A percentile compares a stretch with the other conserved stretches of the same genome.
phyloP scores from a whole-genome alignment of 2,113 vertebrate genomes.

The Thinocorus orbignyianus region DNA sequence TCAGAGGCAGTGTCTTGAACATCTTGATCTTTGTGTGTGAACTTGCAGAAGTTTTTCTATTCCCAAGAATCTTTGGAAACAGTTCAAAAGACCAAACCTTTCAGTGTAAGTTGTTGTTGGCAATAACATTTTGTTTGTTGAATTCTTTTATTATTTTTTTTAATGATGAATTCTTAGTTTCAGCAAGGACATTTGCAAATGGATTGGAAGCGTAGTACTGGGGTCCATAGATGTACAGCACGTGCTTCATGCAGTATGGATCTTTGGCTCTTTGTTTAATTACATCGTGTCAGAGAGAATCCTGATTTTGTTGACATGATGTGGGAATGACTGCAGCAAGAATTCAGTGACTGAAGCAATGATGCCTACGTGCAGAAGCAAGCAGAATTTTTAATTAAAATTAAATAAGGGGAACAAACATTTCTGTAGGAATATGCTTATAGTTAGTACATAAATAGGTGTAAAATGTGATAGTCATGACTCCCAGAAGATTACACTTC shows the following conservation, averaged over 20 bases:
- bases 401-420: background rate
- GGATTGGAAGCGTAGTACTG: background rate
- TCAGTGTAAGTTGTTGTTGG: background rate
- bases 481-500: background rate
- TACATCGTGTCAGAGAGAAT: background rate
- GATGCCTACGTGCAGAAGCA: background rate
- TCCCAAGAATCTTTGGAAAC: background rate
- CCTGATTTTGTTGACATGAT: background rate
- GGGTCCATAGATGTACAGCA: fast-evolving
- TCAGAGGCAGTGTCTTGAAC: background rate
- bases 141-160: background rate
- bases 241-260: background rate
- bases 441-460: background rate
- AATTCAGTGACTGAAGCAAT: background rate
- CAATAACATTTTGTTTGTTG: background rate
- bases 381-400: background rate
- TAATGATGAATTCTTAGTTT: background rate
- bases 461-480: background rate
- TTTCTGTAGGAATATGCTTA: background rate
- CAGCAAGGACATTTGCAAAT: background rate
- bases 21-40: background rate
- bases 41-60: background rate
- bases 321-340: background rate
- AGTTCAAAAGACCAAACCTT: background rate
- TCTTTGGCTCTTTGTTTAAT: background rate